Evolutionary conservation across 37 sponge, comb jelly and placozoan genomes (phyloP).

Genomic region (Agelas oroides): DNA sequence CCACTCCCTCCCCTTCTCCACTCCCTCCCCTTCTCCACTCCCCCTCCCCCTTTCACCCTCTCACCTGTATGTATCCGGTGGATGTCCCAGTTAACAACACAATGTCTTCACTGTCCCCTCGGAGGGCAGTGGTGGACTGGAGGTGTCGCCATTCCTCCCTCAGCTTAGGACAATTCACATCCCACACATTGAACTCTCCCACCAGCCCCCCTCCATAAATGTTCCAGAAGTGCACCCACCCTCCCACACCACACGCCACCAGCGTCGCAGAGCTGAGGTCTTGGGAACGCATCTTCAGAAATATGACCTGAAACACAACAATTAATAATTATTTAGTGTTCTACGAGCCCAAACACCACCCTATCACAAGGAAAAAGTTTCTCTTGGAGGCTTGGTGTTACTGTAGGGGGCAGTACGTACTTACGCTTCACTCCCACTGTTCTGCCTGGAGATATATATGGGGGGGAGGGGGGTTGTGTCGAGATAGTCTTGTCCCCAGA

Average conservation of each 20-base stretch:
- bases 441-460: too few relatives aligned
- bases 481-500: too few relatives aligned
- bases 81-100: constrained; percentile 75
- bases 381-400: not conserved
- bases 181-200: constrained; percentile 29
- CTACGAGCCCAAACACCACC: too few relatives aligned
- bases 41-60: not conserved
- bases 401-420: too few relatives aligned
- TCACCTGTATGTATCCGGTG: constrained; percentile 83
- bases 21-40: too few relatives aligned
- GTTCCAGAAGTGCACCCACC: constrained; percentile 89
- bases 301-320: constrained; percentile 53
- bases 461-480: too few relatives aligned
- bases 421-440: not conserved
- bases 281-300: constrained; percentile 52
- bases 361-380: not conserved
- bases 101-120: constrained; percentile 25
- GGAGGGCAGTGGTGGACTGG: constrained; percentile 59
- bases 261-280: constrained; percentile 52
- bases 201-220: constrained; percentile 70
- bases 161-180: constrained; percentile 16
- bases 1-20: too few relatives aligned
- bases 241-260: constrained; percentile 79
- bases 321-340: not conserved
- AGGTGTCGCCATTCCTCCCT: not conserved